Percentiles rank a stretch among this genome's conserved stretches.
Conservation (phyloP, 37 sponge, comb jelly and placozoan genomes). For the Ephydatia muelleri region DNA sequence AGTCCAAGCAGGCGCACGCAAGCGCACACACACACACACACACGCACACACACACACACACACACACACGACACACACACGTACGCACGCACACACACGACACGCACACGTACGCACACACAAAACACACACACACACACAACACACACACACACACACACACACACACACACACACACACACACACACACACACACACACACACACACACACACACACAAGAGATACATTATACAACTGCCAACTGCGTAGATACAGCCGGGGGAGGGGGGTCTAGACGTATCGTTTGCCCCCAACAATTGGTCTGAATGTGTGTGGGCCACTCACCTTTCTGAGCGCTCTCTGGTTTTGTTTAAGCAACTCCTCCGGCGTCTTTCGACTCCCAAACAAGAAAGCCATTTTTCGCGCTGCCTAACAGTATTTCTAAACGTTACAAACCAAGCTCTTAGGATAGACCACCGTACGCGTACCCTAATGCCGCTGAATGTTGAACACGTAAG, state of each 20-base stretch:
- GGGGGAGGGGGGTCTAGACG: not conserved
- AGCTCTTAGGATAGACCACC: too few relatives aligned
- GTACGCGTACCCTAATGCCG: too few relatives aligned
- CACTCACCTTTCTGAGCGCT: constrained; percentile 81
- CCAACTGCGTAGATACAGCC: too few relatives aligned
- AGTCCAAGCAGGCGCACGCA: not conserved
- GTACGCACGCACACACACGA: not conserved
- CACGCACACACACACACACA: constrained; percentile 9
- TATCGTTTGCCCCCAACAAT: too few relatives aligned
- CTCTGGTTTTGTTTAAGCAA: constrained; percentile 95
- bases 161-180: not conserved
- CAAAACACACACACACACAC: too few relatives aligned
- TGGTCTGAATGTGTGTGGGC: not conserved
- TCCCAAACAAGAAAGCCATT: constrained; percentile 36
- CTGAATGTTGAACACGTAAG: not conserved
- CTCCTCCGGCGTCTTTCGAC: constrained; percentile 79
- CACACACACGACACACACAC: not conserved
- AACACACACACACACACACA: not conserved
- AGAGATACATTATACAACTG: not conserved
- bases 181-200: not conserved
- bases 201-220: constrained; percentile 6
- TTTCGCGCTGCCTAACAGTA: too few relatives aligned
- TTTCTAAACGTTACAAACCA: too few relatives aligned
- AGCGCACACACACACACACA: constrained; percentile 4
- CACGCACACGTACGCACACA: not conserved